Evolutionary conservation across 2,888 invertebrate species (phyloP), one percentile per base, ranked within the genome.

Genomic region (Ernsta delagoae): DNA sequence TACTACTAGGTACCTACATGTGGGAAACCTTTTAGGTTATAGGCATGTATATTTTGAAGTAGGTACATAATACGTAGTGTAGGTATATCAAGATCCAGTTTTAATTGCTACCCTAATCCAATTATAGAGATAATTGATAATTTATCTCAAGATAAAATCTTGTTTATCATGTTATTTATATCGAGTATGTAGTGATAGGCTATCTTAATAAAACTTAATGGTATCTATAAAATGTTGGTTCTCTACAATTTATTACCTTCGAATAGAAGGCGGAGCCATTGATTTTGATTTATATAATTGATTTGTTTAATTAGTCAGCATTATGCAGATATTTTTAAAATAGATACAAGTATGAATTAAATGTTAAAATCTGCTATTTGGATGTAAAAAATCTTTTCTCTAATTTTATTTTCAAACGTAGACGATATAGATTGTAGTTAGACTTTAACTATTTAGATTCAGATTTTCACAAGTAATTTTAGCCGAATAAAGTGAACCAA

Each of bases 151-250:
- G 64, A 64, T 64, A 64, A 12, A 16, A 64, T 64, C 64, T 56
- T 43, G 12, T 64, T 65, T 57, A 65, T 65, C 64, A 56, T 45
- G 36, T 57, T 65, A 57, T 57, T 65, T 56, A 65, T 65, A 45
- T 12, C n/a, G 41, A 41, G 16, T 64, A 43, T 64, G 53, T 45
- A 12, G 36, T 24, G 43, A 34, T 43, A 63, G 24, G 7, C 43
- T 34, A 56, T 56, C 54, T 64, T 39, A 54, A 31, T 41, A 56
- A 56, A 56, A 9, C 16, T 64, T 64, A 64, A 64, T 56, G 45
- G 56, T 16, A 24, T 36, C 8, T 63, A 63, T 63, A 54, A 63
- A 63, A 63, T 63, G 63, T 54, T 31, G 43, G 31, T 54, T 54
- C 31, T 31, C 2, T 7, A 56, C 31, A 56, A 34, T 56, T 34